Conservation (phyloP, 2,888 invertebrate genomes). For the Protonemura montana region DNA sequence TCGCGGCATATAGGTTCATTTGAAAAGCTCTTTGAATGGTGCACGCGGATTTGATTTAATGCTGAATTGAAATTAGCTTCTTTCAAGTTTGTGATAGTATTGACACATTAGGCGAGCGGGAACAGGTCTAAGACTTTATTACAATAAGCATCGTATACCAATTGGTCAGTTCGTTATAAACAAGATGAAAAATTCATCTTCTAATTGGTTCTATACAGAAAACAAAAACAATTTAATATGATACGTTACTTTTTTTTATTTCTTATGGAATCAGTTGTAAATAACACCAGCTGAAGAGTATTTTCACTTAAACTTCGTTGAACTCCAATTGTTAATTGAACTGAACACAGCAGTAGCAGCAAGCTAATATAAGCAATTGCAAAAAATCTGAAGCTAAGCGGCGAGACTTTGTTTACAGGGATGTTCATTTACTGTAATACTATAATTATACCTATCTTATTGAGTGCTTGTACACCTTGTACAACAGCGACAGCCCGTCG, state of each 20-base stretch:
- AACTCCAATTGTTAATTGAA: too few relatives aligned
- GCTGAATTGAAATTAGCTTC: constrained; percentile 2
- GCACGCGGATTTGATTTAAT: constrained; percentile 27
- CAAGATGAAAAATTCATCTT: background rate
- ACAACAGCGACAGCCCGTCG: background rate
- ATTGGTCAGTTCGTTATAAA: background rate
- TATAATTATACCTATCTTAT: too few relatives aligned
- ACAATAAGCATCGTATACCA: background rate
- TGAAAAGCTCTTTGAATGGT: background rate
- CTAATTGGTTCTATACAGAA: too few relatives aligned
- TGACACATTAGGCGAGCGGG: background rate
- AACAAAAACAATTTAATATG: too few relatives aligned
- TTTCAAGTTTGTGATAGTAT: background rate
- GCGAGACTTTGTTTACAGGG: background rate
- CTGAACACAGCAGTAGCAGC: too few relatives aligned
- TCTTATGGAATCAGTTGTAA: too few relatives aligned
- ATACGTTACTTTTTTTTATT: too few relatives aligned
- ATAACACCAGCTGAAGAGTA: too few relatives aligned
- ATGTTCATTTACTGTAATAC: background rate
- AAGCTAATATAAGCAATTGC: too few relatives aligned
- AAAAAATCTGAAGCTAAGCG: too few relatives aligned
- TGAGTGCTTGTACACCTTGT: background rate
- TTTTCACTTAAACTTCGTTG: too few relatives aligned
- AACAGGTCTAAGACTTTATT: background rate
- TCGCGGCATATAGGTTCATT: background rate